phyloP scores from a whole-genome alignment of 2,888 invertebrate genomes.

The Hyposoter didymator region DNA sequence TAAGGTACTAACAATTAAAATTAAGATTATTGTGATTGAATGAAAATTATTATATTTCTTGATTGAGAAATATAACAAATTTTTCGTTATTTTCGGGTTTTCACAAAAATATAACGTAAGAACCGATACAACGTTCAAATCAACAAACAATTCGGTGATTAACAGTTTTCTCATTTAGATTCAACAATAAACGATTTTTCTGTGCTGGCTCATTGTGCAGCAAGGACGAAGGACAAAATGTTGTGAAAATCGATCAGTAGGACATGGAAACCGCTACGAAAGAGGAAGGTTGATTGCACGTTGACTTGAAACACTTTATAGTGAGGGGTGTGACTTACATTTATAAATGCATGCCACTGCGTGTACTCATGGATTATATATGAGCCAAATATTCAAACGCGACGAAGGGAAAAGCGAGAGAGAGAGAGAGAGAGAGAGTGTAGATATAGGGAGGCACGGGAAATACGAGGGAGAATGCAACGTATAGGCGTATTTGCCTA shows the following conservation, averaged over 20 bases:
- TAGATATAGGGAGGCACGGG: background rate
- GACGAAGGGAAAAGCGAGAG: constrained; percentile 17
- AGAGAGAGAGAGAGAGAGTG: background rate
- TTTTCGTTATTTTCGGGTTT: too few species aligned
- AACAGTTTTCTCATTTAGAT: too few species aligned
- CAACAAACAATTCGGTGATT: too few species aligned
- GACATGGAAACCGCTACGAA: background rate
- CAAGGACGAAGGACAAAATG: too few species aligned
- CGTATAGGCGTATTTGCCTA: constrained; percentile 16
- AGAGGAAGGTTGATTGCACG: background rate
- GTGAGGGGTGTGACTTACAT: background rate
- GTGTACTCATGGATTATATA: constrained; percentile 2
- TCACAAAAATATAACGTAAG: too few species aligned
- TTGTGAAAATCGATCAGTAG: background rate
- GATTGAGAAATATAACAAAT: too few species aligned
- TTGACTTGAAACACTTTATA: constrained; percentile 1
- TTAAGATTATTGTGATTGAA: too few species aligned
- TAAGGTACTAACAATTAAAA: too few species aligned
- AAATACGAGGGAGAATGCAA: constrained; percentile 45
- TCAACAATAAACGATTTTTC: too few species aligned
- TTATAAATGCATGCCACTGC: background rate
- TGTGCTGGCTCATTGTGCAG: too few species aligned
- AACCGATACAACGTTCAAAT: too few species aligned
- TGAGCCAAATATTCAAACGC: background rate
- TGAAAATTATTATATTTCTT: too few species aligned